phyloP scores from a whole-genome alignment of 2,113 vertebrate genomes.

The Orcinus orca region DNA sequence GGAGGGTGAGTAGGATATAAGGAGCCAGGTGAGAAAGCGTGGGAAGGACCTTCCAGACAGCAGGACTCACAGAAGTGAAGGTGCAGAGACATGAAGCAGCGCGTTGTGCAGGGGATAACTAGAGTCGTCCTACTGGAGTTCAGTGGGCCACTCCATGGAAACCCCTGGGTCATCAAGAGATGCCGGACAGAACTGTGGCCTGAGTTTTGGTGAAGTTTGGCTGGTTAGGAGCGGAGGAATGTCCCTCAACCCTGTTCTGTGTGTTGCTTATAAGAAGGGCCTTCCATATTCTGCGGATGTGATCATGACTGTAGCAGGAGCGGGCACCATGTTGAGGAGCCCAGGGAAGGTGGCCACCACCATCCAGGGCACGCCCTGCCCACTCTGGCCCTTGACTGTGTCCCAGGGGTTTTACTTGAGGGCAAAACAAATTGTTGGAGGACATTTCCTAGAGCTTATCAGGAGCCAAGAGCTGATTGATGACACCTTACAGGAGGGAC shows the following conservation, averaged over 20 bases:
- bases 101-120: neutral
- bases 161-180: neutral
- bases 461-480: neutral
- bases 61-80: neutral
- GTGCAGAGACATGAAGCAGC: neutral
- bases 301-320: neutral
- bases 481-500: neutral
- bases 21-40: neutral
- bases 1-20: neutral
- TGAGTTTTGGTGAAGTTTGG: neutral
- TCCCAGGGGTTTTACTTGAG: neutral
- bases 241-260: neutral
- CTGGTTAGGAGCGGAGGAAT: neutral
- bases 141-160: fast-evolving
- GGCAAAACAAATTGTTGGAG: neutral
- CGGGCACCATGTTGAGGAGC: neutral
- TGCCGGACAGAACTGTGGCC: neutral
- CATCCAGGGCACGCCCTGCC: neutral
- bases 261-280: neutral
- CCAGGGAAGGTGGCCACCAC: neutral
- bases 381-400: neutral
- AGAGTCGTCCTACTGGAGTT: fast-evolving
- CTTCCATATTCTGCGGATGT: neutral
- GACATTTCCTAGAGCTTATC: neutral
- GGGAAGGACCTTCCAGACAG: neutral